Percentiles rank a stretch among this genome's conserved stretches.
These are phyloP conservation scores for Drosophila meridiana DNA, from an alignment of 2,888 invertebrate species.

Conservation along the genomic window DNA sequence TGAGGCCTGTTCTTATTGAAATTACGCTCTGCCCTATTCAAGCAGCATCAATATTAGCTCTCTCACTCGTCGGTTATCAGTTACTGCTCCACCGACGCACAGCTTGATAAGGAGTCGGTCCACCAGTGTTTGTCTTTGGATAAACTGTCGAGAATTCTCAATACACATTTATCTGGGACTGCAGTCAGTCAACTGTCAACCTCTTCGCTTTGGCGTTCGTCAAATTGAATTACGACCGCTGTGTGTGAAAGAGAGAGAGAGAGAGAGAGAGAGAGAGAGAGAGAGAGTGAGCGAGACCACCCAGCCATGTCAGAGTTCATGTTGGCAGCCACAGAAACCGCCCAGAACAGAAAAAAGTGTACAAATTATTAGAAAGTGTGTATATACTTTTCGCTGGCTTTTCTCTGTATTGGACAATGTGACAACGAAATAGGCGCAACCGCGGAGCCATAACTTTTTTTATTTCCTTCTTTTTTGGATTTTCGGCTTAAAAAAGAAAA, in stretches of 20 bases:
- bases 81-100: not conserved
- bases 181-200: constrained; percentile 49
- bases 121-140: not conserved
- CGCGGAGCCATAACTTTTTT: constrained; percentile 57
- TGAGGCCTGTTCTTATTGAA: not conserved
- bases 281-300: constrained; percentile 18
- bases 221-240: constrained; percentile 67
- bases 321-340: constrained; percentile 70
- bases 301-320: constrained; percentile 67
- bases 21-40: not conserved
- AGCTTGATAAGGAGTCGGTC: constrained; percentile 2
- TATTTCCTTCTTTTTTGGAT: not conserved
- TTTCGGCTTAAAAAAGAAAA: constrained; percentile 17
- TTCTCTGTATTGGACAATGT: constrained; percentile 54
- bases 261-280: not conserved
- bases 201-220: constrained; percentile 47
- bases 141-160: not conserved
- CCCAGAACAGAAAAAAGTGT: constrained; percentile 31
- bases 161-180: constrained; percentile 15
- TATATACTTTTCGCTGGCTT: constrained; percentile 44
- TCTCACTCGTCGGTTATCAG: not conserved
- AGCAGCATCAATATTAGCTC: not conserved
- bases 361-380: constrained; percentile 65
- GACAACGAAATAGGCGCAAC: constrained; percentile 61
- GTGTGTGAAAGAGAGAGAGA: not conserved